phyloP scores from a whole-genome alignment of 2,888 invertebrate species.

The Beris morrisii region DNA sequence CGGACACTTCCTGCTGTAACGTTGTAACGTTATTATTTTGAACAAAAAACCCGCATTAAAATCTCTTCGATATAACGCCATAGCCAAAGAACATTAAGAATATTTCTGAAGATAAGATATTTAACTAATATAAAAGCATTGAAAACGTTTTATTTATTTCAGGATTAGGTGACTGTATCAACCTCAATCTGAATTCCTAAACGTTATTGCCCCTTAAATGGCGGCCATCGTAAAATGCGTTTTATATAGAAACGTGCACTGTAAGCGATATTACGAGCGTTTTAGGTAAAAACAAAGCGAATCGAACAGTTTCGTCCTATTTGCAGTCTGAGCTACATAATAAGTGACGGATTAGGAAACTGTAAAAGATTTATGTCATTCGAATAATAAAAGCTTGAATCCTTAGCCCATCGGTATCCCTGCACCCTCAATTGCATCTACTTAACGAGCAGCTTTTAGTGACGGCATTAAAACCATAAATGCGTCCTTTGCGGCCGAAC shows the following conservation, averaged over 20 bases:
- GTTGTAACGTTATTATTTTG: no score
- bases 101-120: no score
- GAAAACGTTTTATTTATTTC: slow-evolving; percentile 9
- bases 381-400: slow-evolving; percentile 35
- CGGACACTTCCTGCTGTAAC: no score
- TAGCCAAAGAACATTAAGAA: no score
- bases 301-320: background rate
- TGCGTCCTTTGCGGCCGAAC: slow-evolving; percentile 33
- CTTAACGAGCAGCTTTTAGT: slow-evolving; percentile 38
- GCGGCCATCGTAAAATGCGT: slow-evolving; percentile 30
- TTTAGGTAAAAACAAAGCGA: slow-evolving; percentile 16
- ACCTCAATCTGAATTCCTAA: slow-evolving; percentile 19
- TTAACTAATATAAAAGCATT: background rate
- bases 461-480: slow-evolving; percentile 34
- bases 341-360: slow-evolving; percentile 40
- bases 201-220: slow-evolving; percentile 38
- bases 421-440: slow-evolving; percentile 36
- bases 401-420: slow-evolving; percentile 7
- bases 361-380: slow-evolving; percentile 38
- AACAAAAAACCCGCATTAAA: no score
- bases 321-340: slow-evolving; percentile 25
- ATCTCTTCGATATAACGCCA: no score
- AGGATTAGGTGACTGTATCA: slow-evolving; percentile 33
- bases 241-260: slow-evolving; percentile 35
- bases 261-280: slow-evolving; percentile 28